Evolutionary conservation across 2,797 vertebrate genomes (phyloP), one percentile per base, ranked within the genome.

Genomic region (Tolypeutes matacus): DNA sequence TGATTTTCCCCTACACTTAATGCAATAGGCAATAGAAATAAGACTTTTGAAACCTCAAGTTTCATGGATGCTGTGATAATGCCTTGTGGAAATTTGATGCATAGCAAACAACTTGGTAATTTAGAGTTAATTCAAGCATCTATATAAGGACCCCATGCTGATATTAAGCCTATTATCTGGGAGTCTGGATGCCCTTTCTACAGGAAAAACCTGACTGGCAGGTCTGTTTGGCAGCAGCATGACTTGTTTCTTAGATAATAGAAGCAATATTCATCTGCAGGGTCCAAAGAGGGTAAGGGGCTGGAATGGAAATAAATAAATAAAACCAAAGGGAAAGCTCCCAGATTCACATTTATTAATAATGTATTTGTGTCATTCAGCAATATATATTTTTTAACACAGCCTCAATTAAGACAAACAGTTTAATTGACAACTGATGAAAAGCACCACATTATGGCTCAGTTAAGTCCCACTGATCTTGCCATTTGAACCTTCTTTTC

Each of bases 391-490:
- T 91, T 97, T 97, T 94, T 96, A 92, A 89, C 91, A 91, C 86
- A 92, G 72, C 70, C 80, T 95, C 96, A 98, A 97, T 98, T 98
- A 97, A 97, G 85, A 95, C 96, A 97, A 95, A 97, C 93, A 96
- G 92, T 92, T 98, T 98, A 97, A 97, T 97, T 42, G 93, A 98
- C 97, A 98, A 69, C 89, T 95, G 96, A 96, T 97, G 93, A 97
- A 97, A 97, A 92, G 18, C 21, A 62, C 69, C 91, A 81, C 95
- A 96, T 94, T 13, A 95, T 94, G 83, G 93, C 93, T 96, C 92
- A 94, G 85, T 97, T 97, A 95, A 95, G 72, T 97, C 94, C 93
- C 96, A 97, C 95, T 97, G 97, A 98, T 98, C 97, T 98, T 29
- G 25, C 84, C 97, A 95, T 97, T 96, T 95, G 90, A 94, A 97